Conservation (phyloP, 2,797 vertebrate genomes). For the Argyrosomus regius region DNA sequence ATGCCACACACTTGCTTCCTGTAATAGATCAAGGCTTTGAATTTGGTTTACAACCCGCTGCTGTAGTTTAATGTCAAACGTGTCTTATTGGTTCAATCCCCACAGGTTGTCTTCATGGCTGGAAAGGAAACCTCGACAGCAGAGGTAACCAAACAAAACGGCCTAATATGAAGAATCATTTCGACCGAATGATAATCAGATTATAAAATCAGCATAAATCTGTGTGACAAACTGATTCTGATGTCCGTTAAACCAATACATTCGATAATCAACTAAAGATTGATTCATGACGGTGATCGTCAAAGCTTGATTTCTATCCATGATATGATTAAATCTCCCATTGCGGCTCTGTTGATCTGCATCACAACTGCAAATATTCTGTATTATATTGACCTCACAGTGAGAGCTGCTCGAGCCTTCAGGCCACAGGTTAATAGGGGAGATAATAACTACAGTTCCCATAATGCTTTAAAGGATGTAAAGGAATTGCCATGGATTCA, state of each 20-base stretch:
- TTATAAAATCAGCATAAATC: neutral
- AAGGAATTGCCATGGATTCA: neutral
- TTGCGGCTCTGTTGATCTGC: neutral
- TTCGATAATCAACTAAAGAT: neutral
- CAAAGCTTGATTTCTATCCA: conserved; percentile 10
- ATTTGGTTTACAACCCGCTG: neutral
- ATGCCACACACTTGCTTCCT: too few species aligned
- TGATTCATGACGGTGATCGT: conserved; percentile 5
- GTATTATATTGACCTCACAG: too few species aligned
- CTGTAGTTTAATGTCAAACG: conserved; percentile 1
- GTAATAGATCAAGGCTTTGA: too few species aligned
- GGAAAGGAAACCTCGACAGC: conserved; percentile 61
- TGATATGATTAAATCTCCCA: neutral
- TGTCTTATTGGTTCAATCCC: conserved; percentile 52
- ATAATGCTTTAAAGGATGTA: neutral
- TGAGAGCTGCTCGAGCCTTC: neutral
- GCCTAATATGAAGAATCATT: conserved; percentile 8
- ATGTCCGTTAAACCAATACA: neutral
- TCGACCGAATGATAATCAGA: neutral
- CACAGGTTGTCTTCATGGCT: conserved; percentile 64
- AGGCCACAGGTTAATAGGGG: too few species aligned
- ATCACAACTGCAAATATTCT: neutral
- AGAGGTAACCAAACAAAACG: conserved; percentile 69
- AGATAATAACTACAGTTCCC: neutral
- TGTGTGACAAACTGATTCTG: neutral